Conservation (phyloP, 2,113 vertebrate species). For the Rhagologus leucostigma region DNA sequence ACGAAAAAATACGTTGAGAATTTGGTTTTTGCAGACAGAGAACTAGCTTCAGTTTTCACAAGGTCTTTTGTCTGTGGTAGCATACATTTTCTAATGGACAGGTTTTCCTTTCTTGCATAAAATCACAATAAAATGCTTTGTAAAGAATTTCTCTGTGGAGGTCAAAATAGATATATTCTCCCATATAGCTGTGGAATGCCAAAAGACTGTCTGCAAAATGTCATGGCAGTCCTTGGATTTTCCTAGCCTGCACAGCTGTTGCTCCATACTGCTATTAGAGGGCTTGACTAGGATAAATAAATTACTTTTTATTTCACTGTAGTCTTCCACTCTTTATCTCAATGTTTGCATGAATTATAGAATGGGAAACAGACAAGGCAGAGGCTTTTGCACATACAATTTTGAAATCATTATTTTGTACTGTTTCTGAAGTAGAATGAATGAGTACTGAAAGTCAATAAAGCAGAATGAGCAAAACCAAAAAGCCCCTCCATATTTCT, state of each 20-base stretch:
- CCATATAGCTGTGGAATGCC: neutral
- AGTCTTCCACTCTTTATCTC: neutral
- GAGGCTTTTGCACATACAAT: neutral
- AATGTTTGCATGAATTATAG: neutral
- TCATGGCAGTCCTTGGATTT: neutral
- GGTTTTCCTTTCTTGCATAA: neutral
- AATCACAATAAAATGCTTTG: neutral
- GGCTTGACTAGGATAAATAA: neutral
- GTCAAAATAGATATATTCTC: neutral
- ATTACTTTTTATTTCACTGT: neutral
- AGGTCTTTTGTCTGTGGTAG: neutral
- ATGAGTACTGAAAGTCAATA: neutral
- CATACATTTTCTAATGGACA: neutral
- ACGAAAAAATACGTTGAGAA: neutral
- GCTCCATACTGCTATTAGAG: neutral
- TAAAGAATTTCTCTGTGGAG: neutral
- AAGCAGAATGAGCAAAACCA: neutral
- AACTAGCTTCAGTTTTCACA: neutral
- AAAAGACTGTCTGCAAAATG: neutral
- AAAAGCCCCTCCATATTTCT: neutral
- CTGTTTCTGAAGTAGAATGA: neutral
- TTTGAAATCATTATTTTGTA: neutral
- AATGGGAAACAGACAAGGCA: neutral
- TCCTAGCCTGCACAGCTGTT: neutral
- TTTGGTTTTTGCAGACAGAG: neutral